Evolutionary conservation across 2,888 invertebrate species (phyloP).

Genomic region (Hemistola chrysoprasaria): DNA sequence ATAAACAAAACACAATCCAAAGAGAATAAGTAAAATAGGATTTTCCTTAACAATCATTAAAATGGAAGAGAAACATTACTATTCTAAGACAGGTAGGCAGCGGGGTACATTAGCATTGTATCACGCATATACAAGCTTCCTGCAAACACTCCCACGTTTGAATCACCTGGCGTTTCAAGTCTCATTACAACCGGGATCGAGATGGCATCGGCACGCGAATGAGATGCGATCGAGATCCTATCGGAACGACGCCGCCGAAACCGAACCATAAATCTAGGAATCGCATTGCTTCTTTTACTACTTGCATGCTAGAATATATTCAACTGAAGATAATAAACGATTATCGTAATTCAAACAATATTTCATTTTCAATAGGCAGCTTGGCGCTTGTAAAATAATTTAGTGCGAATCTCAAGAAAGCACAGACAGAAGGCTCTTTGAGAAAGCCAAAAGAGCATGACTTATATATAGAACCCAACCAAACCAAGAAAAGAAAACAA

Average conservation of each 20-base stretch:
- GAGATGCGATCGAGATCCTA: conserved; percentile 65
- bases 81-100: conserved; percentile 1
- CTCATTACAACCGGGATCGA: conserved; percentile 58
- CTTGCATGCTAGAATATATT: conserved; percentile 15
- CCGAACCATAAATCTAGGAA: conserved; percentile 39
- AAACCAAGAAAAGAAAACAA: too few relatives aligned
- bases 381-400: too few relatives aligned
- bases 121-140: conserved; percentile 25
- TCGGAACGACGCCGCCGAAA: conserved; percentile 47
- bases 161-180: conserved; percentile 46
- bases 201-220: conserved; percentile 74
- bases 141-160: conserved; percentile 25
- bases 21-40: conserved; percentile 6
- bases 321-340: conserved; percentile 3
- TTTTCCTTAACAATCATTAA: conserved; percentile 12
- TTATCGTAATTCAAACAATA: too few relatives aligned
- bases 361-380: too few relatives aligned
- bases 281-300: conserved; percentile 33
- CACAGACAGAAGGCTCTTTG: too few relatives aligned
- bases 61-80: conserved; percentile 13
- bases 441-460: too few relatives aligned
- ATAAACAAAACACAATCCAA: conserved; percentile 9
- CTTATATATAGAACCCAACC: too few relatives aligned
- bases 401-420: too few relatives aligned
- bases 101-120: conserved; percentile 24